Evolutionary conservation across 2,888 invertebrate species (phyloP).

Genomic region (Adelphocoris suturalis): DNA sequence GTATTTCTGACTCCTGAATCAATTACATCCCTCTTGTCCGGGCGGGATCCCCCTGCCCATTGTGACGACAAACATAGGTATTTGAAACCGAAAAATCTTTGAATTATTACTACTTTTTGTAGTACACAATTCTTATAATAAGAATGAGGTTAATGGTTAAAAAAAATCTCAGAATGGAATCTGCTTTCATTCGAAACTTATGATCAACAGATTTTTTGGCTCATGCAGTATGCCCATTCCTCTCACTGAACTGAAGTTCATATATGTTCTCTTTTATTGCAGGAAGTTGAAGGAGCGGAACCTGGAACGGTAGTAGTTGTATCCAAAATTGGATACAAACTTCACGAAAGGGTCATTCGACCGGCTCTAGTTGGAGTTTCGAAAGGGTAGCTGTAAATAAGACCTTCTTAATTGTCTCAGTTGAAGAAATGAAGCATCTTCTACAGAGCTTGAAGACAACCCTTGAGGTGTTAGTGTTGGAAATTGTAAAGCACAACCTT

Average conservation of each 20-base stretch:
- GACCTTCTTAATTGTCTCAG: neutral
- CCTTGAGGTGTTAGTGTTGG: neutral
- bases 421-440: neutral
- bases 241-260: neutral
- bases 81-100: too few species aligned
- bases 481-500: conserved; percentile 16
- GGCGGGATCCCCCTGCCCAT: too few species aligned
- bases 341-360: conserved; percentile 95
- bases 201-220: too few species aligned
- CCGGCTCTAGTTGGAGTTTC: conserved; percentile 98
- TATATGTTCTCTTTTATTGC: conserved; percentile 75
- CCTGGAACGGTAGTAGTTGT: conserved; percentile 95
- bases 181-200: too few species aligned
- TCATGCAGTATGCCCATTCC: too few species aligned
- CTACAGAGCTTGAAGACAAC: neutral
- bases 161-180: too few species aligned
- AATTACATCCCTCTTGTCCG: too few species aligned
- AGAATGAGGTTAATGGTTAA: too few species aligned
- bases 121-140: too few species aligned
- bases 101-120: too few species aligned
- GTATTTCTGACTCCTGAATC: too few species aligned
- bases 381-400: conserved; percentile 80
- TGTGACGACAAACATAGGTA: too few species aligned
- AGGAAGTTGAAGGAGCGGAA: conserved; percentile 88
- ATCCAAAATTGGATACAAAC: conserved; percentile 96